These are phyloP conservation scores for Gracilinanus agilis DNA, from an alignment of 2,113 vertebrate genomes.

Conservation along the genomic window DNA sequence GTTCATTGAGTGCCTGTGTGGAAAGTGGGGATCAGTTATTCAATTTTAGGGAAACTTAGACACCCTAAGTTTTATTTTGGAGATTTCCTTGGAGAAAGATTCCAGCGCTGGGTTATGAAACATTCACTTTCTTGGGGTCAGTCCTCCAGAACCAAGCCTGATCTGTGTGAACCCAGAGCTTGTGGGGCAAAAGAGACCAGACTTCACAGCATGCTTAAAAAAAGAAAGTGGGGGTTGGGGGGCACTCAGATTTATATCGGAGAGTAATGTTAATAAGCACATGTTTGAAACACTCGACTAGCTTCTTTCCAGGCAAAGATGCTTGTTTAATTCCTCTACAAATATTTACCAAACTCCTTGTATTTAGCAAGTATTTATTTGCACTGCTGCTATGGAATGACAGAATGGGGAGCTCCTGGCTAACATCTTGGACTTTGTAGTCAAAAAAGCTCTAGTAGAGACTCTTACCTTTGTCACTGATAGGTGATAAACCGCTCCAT, in stretches of 20 bases:
- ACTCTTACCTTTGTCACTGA: neutral
- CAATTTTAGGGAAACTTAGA: neutral
- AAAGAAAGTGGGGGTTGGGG: constrained; percentile 10
- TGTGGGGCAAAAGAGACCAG: constrained; percentile 49
- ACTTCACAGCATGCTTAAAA: constrained; percentile 6
- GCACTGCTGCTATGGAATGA: neutral
- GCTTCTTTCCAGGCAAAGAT: constrained; percentile 34
- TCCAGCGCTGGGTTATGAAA: neutral
- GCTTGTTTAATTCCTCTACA: constrained; percentile 48
- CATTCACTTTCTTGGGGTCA: neutral
- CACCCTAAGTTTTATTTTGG: neutral
- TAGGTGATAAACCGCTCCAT: neutral
- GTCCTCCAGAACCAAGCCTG: neutral
- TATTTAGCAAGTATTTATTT: neutral
- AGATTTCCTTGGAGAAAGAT: neutral
- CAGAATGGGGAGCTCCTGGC: neutral
- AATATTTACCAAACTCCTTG: constrained; percentile 18
- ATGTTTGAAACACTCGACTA: constrained; percentile 16
- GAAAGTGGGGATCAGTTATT: neutral
- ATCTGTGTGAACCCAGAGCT: neutral
- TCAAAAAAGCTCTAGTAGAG: neutral
- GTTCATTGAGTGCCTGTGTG: neutral
- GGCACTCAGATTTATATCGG: neutral
- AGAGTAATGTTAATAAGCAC: neutral
- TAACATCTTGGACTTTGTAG: neutral